Conservation (phyloP, 2,113 vertebrate species). For the Alethe diademata region DNA sequence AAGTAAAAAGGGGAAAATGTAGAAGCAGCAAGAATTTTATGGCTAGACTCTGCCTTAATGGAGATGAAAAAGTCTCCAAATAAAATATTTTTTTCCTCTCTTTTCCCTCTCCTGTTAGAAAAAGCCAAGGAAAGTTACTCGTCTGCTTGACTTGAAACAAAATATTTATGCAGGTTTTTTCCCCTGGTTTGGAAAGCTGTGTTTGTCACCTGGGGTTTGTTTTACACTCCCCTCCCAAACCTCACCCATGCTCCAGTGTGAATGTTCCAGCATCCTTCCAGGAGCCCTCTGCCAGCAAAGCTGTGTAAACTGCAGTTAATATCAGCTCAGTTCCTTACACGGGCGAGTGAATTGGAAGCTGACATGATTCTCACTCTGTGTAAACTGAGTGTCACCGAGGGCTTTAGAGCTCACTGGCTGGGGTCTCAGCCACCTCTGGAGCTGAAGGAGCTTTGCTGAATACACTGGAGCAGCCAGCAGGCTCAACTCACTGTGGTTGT, state of each 20-base stretch:
- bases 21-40: not conserved
- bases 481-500: not conserved
- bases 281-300: conserved; percentile 30
- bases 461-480: not conserved
- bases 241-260: not conserved
- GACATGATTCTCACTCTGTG: not conserved
- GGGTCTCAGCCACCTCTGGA: fast-evolving
- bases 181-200: not conserved
- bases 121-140: not conserved
- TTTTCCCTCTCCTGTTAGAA: not conserved
- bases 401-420: not conserved
- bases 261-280: not conserved
- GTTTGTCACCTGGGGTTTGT: not conserved
- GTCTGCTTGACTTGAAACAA: not conserved
- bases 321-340: not conserved
- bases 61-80: not conserved
- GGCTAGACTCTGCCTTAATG: not conserved
- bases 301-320: conserved; percentile 47
- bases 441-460: conserved; percentile 14
- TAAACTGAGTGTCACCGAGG: conserved; percentile 15
- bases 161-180: conserved; percentile 18
- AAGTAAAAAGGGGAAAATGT: not conserved
- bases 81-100: not conserved
- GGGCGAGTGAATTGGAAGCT: not conserved
- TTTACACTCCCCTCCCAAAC: conserved; percentile 6